These are phyloP conservation scores for Rhadina sibilatrix DNA, from an alignment of 2,113 vertebrate species.

Conservation along the genomic window DNA sequence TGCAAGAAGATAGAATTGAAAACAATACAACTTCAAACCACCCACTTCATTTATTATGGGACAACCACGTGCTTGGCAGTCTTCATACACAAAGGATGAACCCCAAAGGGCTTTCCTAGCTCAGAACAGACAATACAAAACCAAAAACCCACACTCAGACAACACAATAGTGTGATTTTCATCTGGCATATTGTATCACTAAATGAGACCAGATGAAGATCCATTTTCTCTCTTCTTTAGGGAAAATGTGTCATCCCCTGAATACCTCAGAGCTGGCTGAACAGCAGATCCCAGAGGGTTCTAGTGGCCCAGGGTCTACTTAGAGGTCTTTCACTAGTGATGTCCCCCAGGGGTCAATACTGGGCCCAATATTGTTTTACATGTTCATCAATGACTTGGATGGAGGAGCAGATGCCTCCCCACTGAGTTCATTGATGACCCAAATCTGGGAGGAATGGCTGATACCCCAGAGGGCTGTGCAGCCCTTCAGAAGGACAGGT, in stretches of 20 bases:
- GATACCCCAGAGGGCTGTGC: background rate
- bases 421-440: fast-evolving
- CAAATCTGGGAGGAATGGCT: background rate
- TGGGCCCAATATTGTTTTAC: background rate
- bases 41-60: conserved; percentile 28
- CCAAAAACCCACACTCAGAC: conserved; percentile 30
- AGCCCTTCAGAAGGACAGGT: background rate
- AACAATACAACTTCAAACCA: conserved; percentile 46
- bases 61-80: conserved; percentile 33
- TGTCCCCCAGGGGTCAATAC: background rate
- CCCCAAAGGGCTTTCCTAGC: conserved; percentile 5
- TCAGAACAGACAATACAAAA: conserved; percentile 38
- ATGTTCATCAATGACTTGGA: background rate
- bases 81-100: conserved; percentile 1
- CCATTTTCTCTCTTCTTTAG: background rate
- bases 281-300: background rate
- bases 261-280: background rate
- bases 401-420: background rate
- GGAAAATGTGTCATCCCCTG: background rate
- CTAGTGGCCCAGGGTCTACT: background rate
- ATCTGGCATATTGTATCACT: conserved; percentile 20
- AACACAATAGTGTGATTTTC: conserved; percentile 42
- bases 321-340: background rate
- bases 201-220: conserved; percentile 53
- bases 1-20: conserved; percentile 26